Evolutionary conservation across 1,140 invertebrate species (phyloP), one percentile per base, ranked within the genome.

Genomic region (Drosophila biarmipes): DNA sequence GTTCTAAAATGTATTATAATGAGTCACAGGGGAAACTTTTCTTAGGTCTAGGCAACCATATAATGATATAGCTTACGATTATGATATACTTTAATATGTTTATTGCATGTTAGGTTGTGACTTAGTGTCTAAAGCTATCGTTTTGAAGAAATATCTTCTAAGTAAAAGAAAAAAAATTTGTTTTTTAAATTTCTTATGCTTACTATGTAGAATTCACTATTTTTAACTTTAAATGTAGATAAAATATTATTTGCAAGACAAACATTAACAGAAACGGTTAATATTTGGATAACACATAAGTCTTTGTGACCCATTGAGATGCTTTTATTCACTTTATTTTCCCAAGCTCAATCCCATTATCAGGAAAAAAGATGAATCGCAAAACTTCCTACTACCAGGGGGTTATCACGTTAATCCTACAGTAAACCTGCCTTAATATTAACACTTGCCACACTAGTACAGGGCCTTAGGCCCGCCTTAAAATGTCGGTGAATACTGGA

Each of bases 401-500:
- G 14, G 42, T 24, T 38, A 14, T 34, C 34, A 31, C 14, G 27
- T 12, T 0, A 21, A 11, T 49, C 34, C 6, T 12, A 15, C 29
- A 63, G 45, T 35, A 42, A 67, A 42, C 58, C 58, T 64, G 43
- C 58, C 58, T 51, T 64, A 64, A 64, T 49, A 49, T 21, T 21
- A 49, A 15, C 5, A 66, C 35, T 17, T 17, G 14, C n/a, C 0
- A 10, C 19, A 7, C 19, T 4, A 62, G 29, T 42, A 62, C 29
- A 52, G 37, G 14, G 31, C 24, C 19, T 14, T 52, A 43, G 27
- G 48, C 55, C 24, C 49, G 14, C 17, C 8, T 53, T 8, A 2
- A 17, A 15, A 27, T 46, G 21, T 69, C 24, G 37, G 49, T 62
- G 27, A 52, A 40, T 62, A 56, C 66, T 69, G 64, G 63, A 69